These are phyloP conservation scores for Kryptolebias ocellatus DNA, from an alignment of 2,797 vertebrate species.

Conservation along the genomic window DNA sequence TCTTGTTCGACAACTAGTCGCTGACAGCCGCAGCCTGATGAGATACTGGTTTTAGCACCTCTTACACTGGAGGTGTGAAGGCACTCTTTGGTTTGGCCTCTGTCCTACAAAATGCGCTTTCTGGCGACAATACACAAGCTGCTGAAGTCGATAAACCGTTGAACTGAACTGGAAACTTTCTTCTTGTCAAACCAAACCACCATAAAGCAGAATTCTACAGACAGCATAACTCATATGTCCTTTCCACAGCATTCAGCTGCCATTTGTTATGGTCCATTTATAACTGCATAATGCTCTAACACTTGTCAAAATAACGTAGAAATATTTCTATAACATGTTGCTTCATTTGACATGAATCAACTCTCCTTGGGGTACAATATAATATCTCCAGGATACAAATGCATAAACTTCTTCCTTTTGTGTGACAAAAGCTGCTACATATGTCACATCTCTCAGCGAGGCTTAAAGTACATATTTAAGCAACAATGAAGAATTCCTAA, in stretches of 20 bases:
- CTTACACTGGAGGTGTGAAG: no score
- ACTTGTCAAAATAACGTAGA: constrained; percentile 20
- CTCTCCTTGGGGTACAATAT: background rate
- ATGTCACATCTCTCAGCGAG: constrained; percentile 20
- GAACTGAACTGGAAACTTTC: background rate
- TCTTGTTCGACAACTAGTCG: no score
- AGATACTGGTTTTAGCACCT: no score
- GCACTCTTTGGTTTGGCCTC: no score
- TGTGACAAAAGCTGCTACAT: constrained; percentile 15
- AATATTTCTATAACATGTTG: background rate
- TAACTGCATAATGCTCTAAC: background rate
- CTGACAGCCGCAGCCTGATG: no score
- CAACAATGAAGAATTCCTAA: constrained; percentile 30
- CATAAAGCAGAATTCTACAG: constrained; percentile 1
- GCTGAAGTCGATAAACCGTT: background rate
- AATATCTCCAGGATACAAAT: background rate
- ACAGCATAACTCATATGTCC: constrained; percentile 17
- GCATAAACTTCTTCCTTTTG: constrained; percentile 7
- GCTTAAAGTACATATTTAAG: constrained; percentile 9
- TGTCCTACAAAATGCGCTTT: background rate
- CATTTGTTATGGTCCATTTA: constrained; percentile 21
- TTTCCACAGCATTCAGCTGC: constrained; percentile 12
- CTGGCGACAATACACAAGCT: background rate
- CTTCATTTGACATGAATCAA: background rate
- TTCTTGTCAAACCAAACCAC: constrained; percentile 1